Evolutionary conservation across 1,140 invertebrate genomes (phyloP).

Genomic region (Hormaphis cornu): DNA sequence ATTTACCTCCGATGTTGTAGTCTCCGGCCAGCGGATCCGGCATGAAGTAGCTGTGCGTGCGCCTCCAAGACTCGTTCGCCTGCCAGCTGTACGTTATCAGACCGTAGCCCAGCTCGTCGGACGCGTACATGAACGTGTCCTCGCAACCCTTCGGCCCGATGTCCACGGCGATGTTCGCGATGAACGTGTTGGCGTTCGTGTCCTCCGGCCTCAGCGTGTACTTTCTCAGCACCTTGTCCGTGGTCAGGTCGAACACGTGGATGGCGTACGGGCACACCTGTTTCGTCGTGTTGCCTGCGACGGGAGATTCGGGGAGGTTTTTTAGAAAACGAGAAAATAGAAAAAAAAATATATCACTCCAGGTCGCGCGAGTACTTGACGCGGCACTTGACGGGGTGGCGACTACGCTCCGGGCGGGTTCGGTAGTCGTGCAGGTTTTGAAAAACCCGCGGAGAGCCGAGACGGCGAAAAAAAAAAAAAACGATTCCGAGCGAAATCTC

Average conservation of each 20-base stretch:
- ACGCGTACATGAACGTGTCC: slow-evolving; percentile 68
- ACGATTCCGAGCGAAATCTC: no score
- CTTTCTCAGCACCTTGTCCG: slow-evolving; percentile 56
- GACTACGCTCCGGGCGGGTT: no score
- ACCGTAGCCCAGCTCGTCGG: slow-evolving; percentile 70
- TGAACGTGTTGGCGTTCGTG: slow-evolving; percentile 64
- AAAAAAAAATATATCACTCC: no score
- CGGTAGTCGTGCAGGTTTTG: no score
- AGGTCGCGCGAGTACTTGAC: no score
- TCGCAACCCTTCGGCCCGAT: slow-evolving; percentile 58
- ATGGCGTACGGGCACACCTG: slow-evolving; percentile 64
- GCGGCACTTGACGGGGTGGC: no score
- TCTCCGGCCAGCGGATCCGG: slow-evolving; percentile 62
- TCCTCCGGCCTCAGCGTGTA: slow-evolving; percentile 62
- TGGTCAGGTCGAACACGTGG: slow-evolving; percentile 65
- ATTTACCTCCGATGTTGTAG: slow-evolving; percentile 10
- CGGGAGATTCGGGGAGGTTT: no score
- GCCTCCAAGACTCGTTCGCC: slow-evolving; percentile 63
- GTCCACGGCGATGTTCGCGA: slow-evolving; percentile 71
- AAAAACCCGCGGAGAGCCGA: no score
- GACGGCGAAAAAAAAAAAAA: no score
- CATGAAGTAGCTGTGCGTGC: slow-evolving; percentile 61
- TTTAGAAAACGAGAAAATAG: no score
- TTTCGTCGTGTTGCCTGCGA: slow-evolving; percentile 50
- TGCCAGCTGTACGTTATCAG: slow-evolving; percentile 66